Percentiles rank a stretch among this genome's conserved stretches.
These are phyloP conservation scores for Erynnis tages DNA, from an alignment of 2,888 invertebrate genomes.

Conservation along the genomic window DNA sequence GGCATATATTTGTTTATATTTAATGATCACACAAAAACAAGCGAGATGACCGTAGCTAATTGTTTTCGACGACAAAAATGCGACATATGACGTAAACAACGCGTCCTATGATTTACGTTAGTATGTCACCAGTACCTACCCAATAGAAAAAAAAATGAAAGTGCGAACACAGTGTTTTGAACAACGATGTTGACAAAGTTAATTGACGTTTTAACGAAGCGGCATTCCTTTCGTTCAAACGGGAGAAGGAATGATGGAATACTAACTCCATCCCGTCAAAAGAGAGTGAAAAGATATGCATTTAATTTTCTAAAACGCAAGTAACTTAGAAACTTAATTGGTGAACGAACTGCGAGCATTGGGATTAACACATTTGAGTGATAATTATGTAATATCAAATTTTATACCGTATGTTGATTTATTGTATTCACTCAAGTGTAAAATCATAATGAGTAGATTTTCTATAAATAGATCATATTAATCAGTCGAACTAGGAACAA, in stretches of 20 bases:
- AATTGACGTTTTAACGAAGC: too few relatives aligned
- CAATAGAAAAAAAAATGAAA: neutral
- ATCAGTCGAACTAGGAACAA: neutral
- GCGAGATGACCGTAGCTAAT: neutral
- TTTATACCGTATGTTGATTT: neutral
- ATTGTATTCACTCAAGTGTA: neutral
- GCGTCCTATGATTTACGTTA: neutral
- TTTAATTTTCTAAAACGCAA: too few relatives aligned
- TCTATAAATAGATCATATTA: neutral
- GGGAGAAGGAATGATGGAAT: too few relatives aligned
- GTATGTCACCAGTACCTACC: neutral
- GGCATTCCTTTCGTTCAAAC: too few relatives aligned
- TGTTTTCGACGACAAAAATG: conserved; percentile 2
- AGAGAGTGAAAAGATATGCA: too few relatives aligned
- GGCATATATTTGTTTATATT: conserved; percentile 4
- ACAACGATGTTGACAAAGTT: too few relatives aligned
- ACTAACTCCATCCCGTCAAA: too few relatives aligned
- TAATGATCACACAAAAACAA: conserved; percentile 1
- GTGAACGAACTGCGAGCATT: too few relatives aligned
- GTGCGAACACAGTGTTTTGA: neutral
- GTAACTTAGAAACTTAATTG: too few relatives aligned
- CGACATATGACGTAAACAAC: neutral
- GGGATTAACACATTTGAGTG: too few relatives aligned
- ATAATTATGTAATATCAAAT: neutral
- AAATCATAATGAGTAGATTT: neutral